These are phyloP conservation scores for Cotesia congregata DNA, from an alignment of 2,888 invertebrate genomes.

Conservation along the genomic window DNA sequence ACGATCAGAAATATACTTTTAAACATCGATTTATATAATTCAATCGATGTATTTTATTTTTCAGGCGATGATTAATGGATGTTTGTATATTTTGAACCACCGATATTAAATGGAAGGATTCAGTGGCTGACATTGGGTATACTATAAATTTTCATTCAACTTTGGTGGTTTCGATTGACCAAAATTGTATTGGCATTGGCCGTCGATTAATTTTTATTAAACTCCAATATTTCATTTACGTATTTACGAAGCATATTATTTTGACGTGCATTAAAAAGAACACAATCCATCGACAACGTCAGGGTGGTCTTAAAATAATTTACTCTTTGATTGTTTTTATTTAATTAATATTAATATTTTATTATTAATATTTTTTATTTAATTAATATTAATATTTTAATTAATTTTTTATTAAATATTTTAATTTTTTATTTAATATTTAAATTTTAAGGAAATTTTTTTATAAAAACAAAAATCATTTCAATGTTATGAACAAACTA, in stretches of 20 bases:
- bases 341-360: no score
- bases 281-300: not conserved
- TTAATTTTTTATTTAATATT: no score
- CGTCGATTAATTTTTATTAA: constrained; percentile 5
- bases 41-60: not conserved
- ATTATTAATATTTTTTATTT: no score
- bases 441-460: no score
- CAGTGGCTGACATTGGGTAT: not conserved
- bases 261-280: not conserved
- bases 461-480: no score
- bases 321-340: no score
- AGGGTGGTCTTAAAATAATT: not conserved
- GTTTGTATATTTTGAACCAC: not conserved
- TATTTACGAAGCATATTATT: not conserved
- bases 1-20: not conserved
- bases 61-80: not conserved
- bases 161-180: constrained; percentile 13
- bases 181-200: constrained; percentile 7
- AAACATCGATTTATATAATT: not conserved
- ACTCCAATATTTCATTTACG: not conserved
- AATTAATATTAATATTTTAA: no score
- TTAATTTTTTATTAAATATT: no score
- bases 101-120: not conserved
- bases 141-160: constrained; percentile 1
- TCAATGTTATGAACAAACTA: no score